Percentiles rank a stretch among this genome's conserved stretches.
Conservation (phyloP, 2,797 vertebrate genomes). For the Cephalopachus bancanus region DNA sequence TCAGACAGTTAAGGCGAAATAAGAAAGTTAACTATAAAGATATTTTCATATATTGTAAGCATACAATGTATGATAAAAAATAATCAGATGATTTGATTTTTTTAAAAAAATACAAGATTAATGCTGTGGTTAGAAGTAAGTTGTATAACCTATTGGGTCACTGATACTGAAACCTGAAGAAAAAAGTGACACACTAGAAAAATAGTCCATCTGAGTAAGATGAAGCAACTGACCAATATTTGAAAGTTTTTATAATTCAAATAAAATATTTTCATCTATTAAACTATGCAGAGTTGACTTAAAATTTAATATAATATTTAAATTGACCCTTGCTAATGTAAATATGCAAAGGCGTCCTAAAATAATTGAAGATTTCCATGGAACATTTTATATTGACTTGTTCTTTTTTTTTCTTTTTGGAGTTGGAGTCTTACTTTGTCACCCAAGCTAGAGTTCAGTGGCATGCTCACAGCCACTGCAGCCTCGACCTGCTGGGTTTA, state of each 20-base stretch:
- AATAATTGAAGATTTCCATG: slow-evolving; percentile 30
- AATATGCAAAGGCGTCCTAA: slow-evolving; percentile 46
- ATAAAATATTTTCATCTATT: slow-evolving; percentile 57
- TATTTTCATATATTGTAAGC: background rate
- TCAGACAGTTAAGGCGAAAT: background rate
- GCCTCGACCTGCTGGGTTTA: no score
- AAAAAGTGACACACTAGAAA: no score
- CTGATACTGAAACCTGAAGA: background rate
- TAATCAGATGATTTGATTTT: background rate
- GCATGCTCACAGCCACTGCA: no score
- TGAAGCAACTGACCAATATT: slow-evolving; percentile 21
- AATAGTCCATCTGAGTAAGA: slow-evolving; percentile 25
- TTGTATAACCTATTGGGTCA: background rate
- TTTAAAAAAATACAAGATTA: slow-evolving; percentile 8
- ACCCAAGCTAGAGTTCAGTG: no score
- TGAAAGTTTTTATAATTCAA: slow-evolving; percentile 47
- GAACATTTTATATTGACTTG: slow-evolving; percentile 33
- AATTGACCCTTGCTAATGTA: background rate
- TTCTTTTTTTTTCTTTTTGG: background rate
- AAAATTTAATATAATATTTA: slow-evolving; percentile 57
- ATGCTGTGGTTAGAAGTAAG: slow-evolving; percentile 50
- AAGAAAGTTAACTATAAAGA: slow-evolving; percentile 10
- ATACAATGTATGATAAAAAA: background rate
- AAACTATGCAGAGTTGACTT: background rate
- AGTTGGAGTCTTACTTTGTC: no score